Percentiles rank a stretch among this genome's conserved stretches.
Conservation (phyloP, 2,888 invertebrate genomes). For the Teleiodes luculella region DNA sequence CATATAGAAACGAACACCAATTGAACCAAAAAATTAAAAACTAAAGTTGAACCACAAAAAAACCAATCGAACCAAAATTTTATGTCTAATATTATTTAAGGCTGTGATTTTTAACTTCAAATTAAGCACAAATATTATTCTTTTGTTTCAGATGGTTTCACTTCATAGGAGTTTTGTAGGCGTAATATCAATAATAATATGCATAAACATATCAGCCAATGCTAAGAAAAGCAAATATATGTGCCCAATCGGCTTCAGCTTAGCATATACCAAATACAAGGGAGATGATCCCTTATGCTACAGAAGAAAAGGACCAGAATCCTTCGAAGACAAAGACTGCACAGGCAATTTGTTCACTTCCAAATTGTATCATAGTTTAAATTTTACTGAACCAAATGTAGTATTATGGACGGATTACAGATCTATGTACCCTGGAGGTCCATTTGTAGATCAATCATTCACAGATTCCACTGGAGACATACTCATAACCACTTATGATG, state of each 20-base stretch:
- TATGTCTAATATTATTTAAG: too few species aligned
- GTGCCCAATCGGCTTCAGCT: slow-evolving; percentile 62
- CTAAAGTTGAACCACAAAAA: too few species aligned
- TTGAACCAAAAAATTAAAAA: too few species aligned
- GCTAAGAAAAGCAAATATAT: slow-evolving; percentile 29
- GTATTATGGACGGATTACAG: slow-evolving; percentile 68
- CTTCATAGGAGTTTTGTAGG: slow-evolving; percentile 30
- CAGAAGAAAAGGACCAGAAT: slow-evolving; percentile 60
- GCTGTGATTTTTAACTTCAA: neutral
- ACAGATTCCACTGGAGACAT: slow-evolving; percentile 46
- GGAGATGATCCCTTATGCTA: slow-evolving; percentile 46
- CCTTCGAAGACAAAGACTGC: slow-evolving; percentile 55
- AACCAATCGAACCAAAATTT: too few species aligned
- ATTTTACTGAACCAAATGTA: slow-evolving; percentile 39
- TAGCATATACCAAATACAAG: slow-evolving; percentile 37
- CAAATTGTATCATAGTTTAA: slow-evolving; percentile 45
- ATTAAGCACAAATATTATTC: neutral
- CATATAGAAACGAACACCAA: too few species aligned
- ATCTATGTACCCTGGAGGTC: slow-evolving; percentile 61
- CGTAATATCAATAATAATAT: slow-evolving; percentile 33
- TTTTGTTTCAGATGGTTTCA: slow-evolving; percentile 49
- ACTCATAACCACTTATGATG: slow-evolving; percentile 40
- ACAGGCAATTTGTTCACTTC: slow-evolving; percentile 56
- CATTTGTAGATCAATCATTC: slow-evolving; percentile 61
- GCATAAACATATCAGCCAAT: slow-evolving; percentile 27